These are phyloP conservation scores for Colinus virginianus DNA, from an alignment of 2,113 vertebrate genomes.

Conservation along the genomic window DNA sequence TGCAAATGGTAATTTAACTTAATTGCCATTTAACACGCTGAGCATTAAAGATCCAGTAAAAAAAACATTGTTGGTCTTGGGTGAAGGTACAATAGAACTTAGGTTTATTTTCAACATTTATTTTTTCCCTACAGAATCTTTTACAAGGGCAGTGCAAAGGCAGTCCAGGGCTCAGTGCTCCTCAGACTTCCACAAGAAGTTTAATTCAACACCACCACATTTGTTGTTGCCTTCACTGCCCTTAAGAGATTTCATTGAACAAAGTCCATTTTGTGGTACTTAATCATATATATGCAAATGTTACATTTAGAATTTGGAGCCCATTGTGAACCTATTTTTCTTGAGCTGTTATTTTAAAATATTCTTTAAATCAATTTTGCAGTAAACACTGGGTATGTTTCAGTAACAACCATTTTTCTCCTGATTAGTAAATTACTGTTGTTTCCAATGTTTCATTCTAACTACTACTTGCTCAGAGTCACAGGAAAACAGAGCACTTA, in stretches of 20 bases:
- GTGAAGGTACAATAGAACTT: background rate
- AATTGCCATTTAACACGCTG: background rate
- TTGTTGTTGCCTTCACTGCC: background rate
- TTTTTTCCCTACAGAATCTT: background rate
- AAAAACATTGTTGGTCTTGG: background rate
- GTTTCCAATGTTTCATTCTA: conserved; percentile 57
- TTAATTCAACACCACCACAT: background rate
- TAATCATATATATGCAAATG: conserved; percentile 43
- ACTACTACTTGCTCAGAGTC: conserved; percentile 41
- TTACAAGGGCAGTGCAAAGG: background rate
- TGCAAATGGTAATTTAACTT: background rate
- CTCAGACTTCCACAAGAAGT: background rate
- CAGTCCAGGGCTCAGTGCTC: conserved; percentile 2
- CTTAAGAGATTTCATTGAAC: background rate
- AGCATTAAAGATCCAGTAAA: conserved; percentile 18
- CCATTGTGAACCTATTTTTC: background rate
- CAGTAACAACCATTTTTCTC: conserved; percentile 53
- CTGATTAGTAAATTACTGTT: conserved; percentile 70
- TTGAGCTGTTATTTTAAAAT: conserved; percentile 45
- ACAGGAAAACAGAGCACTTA: conserved; percentile 56
- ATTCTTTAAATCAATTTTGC: conserved; percentile 40
- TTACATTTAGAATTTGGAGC: conserved; percentile 47
- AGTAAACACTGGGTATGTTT: conserved; percentile 41
- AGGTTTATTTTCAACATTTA: conserved; percentile 5
- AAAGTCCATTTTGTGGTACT: conserved; percentile 12